Evolutionary conservation across 2,113 vertebrate species (phyloP).

Genomic region (Chionodraco myersi): DNA sequence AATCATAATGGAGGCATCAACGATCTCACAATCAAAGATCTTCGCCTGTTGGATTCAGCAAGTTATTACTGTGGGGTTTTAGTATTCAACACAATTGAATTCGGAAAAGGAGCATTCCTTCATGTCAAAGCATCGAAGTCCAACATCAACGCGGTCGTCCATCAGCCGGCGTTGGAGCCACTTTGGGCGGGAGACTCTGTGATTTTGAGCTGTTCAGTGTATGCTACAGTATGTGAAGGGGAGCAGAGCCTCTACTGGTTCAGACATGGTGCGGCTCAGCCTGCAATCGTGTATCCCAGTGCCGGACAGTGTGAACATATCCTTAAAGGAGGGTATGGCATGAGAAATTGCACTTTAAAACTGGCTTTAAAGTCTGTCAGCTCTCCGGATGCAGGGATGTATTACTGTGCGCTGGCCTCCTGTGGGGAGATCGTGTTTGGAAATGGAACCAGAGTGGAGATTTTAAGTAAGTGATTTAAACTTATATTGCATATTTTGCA

Average conservation of each 20-base stretch:
- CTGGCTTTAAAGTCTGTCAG: constrained; percentile 9
- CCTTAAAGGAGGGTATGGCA: background rate
- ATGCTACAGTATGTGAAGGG: constrained; percentile 35
- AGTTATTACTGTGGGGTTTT: constrained; percentile 58
- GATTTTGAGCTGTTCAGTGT: constrained; percentile 64
- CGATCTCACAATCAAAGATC: constrained; percentile 38
- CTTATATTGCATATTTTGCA: background rate
- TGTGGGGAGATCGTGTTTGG: constrained; percentile 69
- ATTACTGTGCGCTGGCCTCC: constrained; percentile 69
- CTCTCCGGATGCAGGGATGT: constrained; percentile 36
- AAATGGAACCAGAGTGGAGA: constrained; percentile 38
- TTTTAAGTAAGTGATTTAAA: constrained; percentile 41
- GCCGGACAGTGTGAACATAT: constrained; percentile 29
- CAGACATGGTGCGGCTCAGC: constrained; percentile 29
- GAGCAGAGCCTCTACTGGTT: constrained; percentile 72
- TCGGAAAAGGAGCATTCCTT: constrained; percentile 67
- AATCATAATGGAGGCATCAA: background rate
- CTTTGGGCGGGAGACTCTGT: constrained; percentile 47
- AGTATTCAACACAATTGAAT: constrained; percentile 36
- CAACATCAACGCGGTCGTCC: background rate
- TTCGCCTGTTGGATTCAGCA: constrained; percentile 39
- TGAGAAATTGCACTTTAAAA: background rate
- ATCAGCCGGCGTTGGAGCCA: constrained; percentile 13
- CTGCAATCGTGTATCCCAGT: constrained; percentile 38
- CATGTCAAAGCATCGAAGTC: constrained; percentile 45